Conservation (phyloP, 2,888 invertebrate species). For the Caenorhabditis imperialis region DNA sequence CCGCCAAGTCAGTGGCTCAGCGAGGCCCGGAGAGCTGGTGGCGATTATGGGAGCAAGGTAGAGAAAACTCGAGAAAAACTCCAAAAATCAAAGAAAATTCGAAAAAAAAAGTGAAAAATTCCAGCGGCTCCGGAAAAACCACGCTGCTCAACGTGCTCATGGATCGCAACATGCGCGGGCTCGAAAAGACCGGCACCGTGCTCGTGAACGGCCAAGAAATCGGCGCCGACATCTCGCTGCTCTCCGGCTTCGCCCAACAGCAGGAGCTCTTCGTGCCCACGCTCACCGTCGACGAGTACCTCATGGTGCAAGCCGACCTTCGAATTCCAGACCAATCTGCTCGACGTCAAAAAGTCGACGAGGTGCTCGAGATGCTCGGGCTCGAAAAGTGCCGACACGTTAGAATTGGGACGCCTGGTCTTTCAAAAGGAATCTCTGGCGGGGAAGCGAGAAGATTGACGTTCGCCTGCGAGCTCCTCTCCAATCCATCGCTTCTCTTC, state of each 20-base stretch:
- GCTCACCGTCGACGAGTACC: slow-evolving; percentile 73
- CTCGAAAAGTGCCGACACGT: slow-evolving; percentile 91
- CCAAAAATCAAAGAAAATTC: background rate
- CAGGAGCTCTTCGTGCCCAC: slow-evolving; percentile 74
- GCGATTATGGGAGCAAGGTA: slow-evolving; percentile 51
- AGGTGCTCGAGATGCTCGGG: slow-evolving; percentile 86
- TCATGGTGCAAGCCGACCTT: slow-evolving; percentile 65
- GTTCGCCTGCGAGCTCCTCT: slow-evolving; percentile 90
- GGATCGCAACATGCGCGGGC: slow-evolving; percentile 58
- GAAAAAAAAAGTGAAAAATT: slow-evolving; percentile 8
- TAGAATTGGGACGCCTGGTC: slow-evolving; percentile 89
- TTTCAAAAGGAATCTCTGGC: slow-evolving; percentile 84
- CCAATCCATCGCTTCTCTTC: slow-evolving; percentile 93
- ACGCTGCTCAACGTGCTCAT: slow-evolving; percentile 90
- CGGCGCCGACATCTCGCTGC: slow-evolving; percentile 52
- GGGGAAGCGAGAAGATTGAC: slow-evolving; percentile 83
- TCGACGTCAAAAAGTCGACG: slow-evolving; percentile 24
- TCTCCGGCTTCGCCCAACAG: slow-evolving; percentile 73
- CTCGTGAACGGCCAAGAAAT: slow-evolving; percentile 58
- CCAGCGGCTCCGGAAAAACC: slow-evolving; percentile 90
- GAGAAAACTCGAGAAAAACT: background rate
- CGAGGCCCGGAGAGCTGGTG: slow-evolving; percentile 45
- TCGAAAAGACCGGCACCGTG: slow-evolving; percentile 74
- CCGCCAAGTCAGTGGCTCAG: slow-evolving; percentile 18
- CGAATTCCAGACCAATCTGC: background rate